These are phyloP conservation scores for Tragelaphus imberbis DNA, from an alignment of 2,113 vertebrate species.

Conservation along the genomic window DNA sequence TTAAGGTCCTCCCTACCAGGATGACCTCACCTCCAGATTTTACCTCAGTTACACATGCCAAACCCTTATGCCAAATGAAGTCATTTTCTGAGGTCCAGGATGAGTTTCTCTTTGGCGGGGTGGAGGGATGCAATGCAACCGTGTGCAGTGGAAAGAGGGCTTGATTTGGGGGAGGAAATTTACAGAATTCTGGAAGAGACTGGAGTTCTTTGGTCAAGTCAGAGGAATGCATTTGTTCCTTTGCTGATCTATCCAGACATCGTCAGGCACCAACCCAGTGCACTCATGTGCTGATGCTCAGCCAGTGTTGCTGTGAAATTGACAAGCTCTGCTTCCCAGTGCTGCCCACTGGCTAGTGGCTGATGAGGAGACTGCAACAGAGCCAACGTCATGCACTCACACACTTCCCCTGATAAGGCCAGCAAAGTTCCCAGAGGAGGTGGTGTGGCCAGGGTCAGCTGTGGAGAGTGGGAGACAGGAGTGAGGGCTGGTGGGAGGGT, in stretches of 20 bases:
- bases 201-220: background rate
- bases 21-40: background rate
- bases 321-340: background rate
- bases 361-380: background rate
- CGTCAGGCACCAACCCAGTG: accelerated
- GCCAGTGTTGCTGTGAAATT: background rate
- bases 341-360: too few species aligned
- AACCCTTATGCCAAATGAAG: background rate
- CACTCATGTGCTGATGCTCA: too few species aligned
- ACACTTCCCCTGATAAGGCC: background rate
- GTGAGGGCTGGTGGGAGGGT: too few species aligned
- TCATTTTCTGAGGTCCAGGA: background rate
- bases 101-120: background rate
- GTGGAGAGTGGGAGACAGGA: background rate
- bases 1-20: background rate
- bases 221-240: too few species aligned
- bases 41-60: background rate
- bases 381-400: background rate
- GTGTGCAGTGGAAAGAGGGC: background rate
- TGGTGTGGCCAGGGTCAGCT: background rate
- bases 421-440: background rate
- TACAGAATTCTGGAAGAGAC: background rate
- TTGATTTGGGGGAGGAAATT: background rate
- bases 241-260: background rate
- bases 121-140: background rate